Evolutionary conservation across 2,113 vertebrate genomes (phyloP), one percentile per base, ranked within the genome.

Genomic region (Hypocryptadius cinnamomeus): DNA sequence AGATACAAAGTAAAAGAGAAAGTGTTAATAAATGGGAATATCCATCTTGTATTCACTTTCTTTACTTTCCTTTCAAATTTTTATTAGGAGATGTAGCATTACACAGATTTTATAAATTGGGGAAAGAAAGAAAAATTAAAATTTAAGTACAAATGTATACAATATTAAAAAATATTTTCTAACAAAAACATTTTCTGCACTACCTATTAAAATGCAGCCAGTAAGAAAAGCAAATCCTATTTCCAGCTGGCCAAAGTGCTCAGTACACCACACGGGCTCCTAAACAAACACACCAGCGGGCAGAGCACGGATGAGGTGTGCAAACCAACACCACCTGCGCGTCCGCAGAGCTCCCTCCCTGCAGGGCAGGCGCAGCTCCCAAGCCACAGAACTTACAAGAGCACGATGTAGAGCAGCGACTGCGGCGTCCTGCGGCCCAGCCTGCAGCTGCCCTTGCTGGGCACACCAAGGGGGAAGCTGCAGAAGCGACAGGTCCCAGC

Each of bases 401-500:
- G 13, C 15, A 86, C 76, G 7, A 93, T 0, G 86, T 72, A 79
- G 2, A 76, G 39, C 24, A 39, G 1, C 13, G 94, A 85, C 15
- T 3, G 94, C 15, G 74, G 89, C 17, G 23, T 70, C 27, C 92
- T 27, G 4, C 9, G 10, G 53, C 20, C 10, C 0, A 48, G 69
- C 3, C 85, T 22, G 86, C 80, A 44, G 86, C 91, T 50, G 73
- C 63, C 77, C 48, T 35, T 15, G 18, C 4, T 16, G 25, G 15
- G 15, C 9, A 24, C 24, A 0, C 59, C 44, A 6, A 53, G 66
- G 11, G 84, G 81, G 9, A 91, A 68, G 78, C 6, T 37, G 95
- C 84, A 94, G 91, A 82, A 87, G 84, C 50, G 50, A 63, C 92
- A 77, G 89, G 84, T 89, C 94, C 40, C 44, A 4, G 65, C 8